phyloP scores from a whole-genome alignment of 2,888 invertebrate species.

The Rhamnusium bicolor region DNA sequence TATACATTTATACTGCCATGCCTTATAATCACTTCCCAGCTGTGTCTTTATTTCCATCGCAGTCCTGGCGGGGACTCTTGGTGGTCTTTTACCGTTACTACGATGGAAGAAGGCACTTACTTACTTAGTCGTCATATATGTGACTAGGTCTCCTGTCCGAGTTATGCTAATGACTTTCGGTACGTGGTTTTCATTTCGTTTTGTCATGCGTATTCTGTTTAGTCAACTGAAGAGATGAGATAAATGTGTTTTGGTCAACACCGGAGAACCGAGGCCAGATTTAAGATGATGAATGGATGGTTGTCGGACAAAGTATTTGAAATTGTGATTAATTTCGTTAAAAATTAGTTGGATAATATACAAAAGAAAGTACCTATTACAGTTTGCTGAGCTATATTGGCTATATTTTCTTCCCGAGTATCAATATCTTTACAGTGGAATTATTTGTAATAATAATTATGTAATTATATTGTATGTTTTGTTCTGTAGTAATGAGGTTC shows the following conservation, averaged over 20 bases:
- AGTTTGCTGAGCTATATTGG: background rate
- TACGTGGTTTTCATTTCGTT: conserved; percentile 6
- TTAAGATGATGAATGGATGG: conserved; percentile 6
- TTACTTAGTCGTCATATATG: conserved; percentile 13
- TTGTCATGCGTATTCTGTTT: conserved; percentile 5
- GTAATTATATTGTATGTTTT: too few species aligned
- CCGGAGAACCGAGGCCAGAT: conserved; percentile 1
- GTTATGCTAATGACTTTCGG: conserved; percentile 25
- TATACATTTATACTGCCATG: background rate
- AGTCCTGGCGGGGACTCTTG: background rate
- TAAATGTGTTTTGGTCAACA: conserved; percentile 1
- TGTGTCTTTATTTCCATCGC: background rate
- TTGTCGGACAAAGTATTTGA: conserved; percentile 18
- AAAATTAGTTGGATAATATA: background rate
- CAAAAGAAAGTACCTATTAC: background rate
- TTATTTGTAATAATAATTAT: too few species aligned
- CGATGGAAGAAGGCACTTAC: conserved; percentile 11
- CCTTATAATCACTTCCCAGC: conserved; percentile 7
- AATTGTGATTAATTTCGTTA: conserved; percentile 16
- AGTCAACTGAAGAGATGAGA: conserved; percentile 4
- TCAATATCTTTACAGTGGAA: too few species aligned
- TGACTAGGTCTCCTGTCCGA: conserved; percentile 22
- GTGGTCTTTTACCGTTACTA: conserved; percentile 21
- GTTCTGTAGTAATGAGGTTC: too few species aligned
- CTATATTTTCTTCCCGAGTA: background rate